Evolutionary conservation across 1,140 invertebrate species (phyloP), one percentile per base, ranked within the genome.

Genomic region (Sycobia sp.): DNA sequence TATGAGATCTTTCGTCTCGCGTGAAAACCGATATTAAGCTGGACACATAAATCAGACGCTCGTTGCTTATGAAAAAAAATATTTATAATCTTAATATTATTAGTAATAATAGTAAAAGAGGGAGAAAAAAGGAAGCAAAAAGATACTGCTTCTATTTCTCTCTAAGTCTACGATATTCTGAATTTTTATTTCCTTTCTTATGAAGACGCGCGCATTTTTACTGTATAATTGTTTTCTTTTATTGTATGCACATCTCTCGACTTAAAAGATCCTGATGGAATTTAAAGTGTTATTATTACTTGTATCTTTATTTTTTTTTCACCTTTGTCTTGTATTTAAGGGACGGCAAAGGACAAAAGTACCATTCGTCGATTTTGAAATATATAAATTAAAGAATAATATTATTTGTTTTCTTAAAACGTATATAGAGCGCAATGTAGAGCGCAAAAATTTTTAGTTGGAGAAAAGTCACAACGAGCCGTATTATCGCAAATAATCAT

Each of bases 321-420:
- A 32, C 27, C 47, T 53, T 62, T 65, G 36, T 58, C 29, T 38
- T 55, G 46, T 57, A 55, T 54, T 56, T 63, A 47, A 53, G 77
- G 76, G 72, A 79, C 75, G 78, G 75, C 77, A 79, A 81, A 79
- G 79, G 67, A 79, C 78, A 73, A 76, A 74, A 79, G 76, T 79
- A 81, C 76, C 78, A 80, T 78, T 81, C 74, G 75, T 81, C 77
- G 77, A 76, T 71, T 56, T 44, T 69, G 61, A 72, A 69, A 58
- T 69, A 69, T 66, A 69, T 69, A 71, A 70, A 71, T 74, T 74
- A 57, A 64, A 69, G 53, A 68, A 67, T 20, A 54, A 66, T 62
- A 29, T 54, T 46, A n/a, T 32, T 43, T 34, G 29, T 41, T 41
- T 49, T 41, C 32, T 56, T 50, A 36, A 55, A 62, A 62, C 43